Evolutionary conservation across 2,113 vertebrate genomes (phyloP), one percentile per base, ranked within the genome.

Genomic region (Uropsilus gracilis): DNA sequence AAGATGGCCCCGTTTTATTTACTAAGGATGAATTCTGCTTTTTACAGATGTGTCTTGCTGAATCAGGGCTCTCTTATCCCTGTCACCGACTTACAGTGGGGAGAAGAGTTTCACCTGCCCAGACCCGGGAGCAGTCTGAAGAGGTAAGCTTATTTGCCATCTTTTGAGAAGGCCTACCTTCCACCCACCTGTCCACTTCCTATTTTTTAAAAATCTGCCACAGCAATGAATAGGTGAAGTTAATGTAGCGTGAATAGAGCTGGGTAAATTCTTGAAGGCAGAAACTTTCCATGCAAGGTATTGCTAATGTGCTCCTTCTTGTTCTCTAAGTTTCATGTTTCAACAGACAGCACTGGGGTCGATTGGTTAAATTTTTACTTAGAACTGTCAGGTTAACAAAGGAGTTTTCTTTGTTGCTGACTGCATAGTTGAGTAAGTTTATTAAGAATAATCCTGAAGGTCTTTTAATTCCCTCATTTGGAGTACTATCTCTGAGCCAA

Each of bases 31-130:
- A 0, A 8, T 98, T 97, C 77, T 98, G 89, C 86, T 76, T 72
- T 92, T 97, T 96, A 34, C 93, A 99, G 99, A 99, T 99, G 99
- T 99, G 99, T 90, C 98, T 99, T 97, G 99, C 99, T 88, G 98
- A 98, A 57, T 99, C 99, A 4, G 99, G 99, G 59, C 97, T 99
- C 95, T 99, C 97, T 98, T 99, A 99, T 98, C 99, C 99, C 94
- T 99, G 99, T 98, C 99, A 99, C 98, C 99, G 99, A 94, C 99
- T 99, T 95, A 99, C 98, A 91, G 99, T 99, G 97, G 99, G 99
- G 97, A 99, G 99, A 98, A 99, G 99, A 97, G 98, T 99, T 89
- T 99, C 99, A 85, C 99, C 99, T 64, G 97, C 98, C 73, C 99
- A 99, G 96, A 98, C 98, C 22, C 98, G 98, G 97, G 99, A 99